A percentile compares a stretch with the other conserved stretches of the same genome.
Conservation (phyloP, 1,140 invertebrate genomes). For the Saccostrea glomerata region DNA sequence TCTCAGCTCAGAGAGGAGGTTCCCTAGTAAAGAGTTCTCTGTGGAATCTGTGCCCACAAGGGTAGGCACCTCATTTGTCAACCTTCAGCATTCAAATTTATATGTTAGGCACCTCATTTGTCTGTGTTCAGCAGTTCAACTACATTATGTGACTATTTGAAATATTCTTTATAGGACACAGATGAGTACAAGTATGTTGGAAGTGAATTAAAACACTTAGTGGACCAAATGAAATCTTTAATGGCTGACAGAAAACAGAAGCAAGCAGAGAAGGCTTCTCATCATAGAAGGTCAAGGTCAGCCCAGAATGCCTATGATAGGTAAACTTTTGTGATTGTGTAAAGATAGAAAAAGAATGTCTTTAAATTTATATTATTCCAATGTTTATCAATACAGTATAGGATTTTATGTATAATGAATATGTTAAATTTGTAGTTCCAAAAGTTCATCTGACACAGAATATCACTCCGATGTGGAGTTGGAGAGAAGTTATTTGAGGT, state of each 20-base stretch:
- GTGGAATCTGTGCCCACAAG: background rate
- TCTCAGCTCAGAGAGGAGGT: background rate
- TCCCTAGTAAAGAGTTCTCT: background rate
- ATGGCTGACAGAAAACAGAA: conserved; percentile 56
- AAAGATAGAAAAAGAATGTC: background rate
- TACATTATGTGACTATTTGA: background rate
- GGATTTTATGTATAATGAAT: too few relatives aligned
- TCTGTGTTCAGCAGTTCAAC: too few relatives aligned
- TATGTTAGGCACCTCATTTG: too few relatives aligned
- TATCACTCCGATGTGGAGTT: conserved; percentile 58
- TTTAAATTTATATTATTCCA: too few relatives aligned
- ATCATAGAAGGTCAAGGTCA: conserved; percentile 39
- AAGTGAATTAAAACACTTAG: conserved; percentile 64
- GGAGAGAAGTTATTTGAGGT: conserved; percentile 51
- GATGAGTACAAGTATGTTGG: conserved; percentile 62
- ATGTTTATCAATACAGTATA: too few relatives aligned
- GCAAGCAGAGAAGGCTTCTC: conserved; percentile 43
- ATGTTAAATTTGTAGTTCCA: background rate
- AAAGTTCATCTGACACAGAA: conserved; percentile 53
- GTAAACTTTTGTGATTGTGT: background rate
- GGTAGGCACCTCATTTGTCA: background rate
- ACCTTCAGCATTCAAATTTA: too few relatives aligned
- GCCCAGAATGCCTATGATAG: conserved; percentile 2
- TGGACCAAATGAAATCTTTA: conserved; percentile 65
- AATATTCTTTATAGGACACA: conserved; percentile 40